These are phyloP conservation scores for Sisor rabdophorus DNA, from an alignment of 2,113 vertebrate species.

Conservation along the genomic window DNA sequence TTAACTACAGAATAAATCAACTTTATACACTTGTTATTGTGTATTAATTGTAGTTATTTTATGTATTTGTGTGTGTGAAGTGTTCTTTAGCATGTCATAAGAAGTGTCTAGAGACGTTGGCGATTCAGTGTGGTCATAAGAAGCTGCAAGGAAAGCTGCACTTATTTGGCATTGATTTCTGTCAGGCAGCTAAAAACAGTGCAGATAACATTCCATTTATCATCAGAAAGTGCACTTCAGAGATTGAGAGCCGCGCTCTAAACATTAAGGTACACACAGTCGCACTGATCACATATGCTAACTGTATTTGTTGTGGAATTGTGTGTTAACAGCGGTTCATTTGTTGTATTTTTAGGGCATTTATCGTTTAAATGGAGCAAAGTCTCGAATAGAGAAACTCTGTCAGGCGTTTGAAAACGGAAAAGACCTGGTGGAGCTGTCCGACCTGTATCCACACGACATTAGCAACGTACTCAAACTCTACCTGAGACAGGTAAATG, in stretches of 20 bases:
- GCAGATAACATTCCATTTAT: slow-evolving; percentile 91
- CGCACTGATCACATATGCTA: not conserved
- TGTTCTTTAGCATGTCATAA: slow-evolving; percentile 95
- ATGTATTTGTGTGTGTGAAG: slow-evolving; percentile 57
- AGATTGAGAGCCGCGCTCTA: slow-evolving; percentile 91
- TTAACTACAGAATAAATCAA: not conserved
- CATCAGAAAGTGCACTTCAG: slow-evolving; percentile 93
- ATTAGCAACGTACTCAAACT: slow-evolving; percentile 97
- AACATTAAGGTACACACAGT: slow-evolving; percentile 82
- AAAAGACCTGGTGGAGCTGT: slow-evolving; percentile 92
- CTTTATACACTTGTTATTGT: too few species aligned
- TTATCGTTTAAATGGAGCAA: slow-evolving; percentile 94
- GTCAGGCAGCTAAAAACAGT: slow-evolving; percentile 81
- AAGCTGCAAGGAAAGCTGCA: slow-evolving; percentile 91
- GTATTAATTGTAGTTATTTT: not conserved
- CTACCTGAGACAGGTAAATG: slow-evolving; percentile 89
- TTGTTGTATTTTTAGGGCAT: slow-evolving; percentile 76
- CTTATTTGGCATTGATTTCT: slow-evolving; percentile 92
- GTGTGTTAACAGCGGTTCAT: not conserved
- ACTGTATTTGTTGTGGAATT: not conserved
- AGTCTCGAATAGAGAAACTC: slow-evolving; percentile 93
- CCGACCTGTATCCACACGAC: slow-evolving; percentile 89
- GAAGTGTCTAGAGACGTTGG: slow-evolving; percentile 93
- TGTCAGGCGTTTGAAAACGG: slow-evolving; percentile 98
- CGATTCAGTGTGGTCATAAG: slow-evolving; percentile 95